Conservation (phyloP, 2,797 vertebrate genomes). For the Numenius phaeopus region DNA sequence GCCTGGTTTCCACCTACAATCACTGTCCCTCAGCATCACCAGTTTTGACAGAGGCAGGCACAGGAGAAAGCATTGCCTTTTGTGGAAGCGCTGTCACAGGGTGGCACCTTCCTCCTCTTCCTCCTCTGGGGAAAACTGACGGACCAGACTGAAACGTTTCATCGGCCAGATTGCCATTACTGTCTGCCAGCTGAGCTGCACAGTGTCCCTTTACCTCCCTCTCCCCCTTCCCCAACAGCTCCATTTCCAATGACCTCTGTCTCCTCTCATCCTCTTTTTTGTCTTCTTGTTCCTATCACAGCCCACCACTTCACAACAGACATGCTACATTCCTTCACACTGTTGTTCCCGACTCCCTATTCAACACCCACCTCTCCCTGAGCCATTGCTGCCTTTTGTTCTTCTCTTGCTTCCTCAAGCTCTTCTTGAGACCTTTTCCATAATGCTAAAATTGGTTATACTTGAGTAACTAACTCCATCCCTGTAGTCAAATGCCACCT, state of each 20-base stretch:
- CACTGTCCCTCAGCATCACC: not conserved
- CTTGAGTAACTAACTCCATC: not conserved
- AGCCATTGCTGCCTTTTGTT: not conserved
- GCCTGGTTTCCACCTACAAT: fast-evolving
- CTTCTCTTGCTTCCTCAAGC: not conserved
- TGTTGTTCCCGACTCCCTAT: not conserved
- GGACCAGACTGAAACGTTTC: not conserved
- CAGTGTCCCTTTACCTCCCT: not conserved
- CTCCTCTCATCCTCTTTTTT: not conserved
- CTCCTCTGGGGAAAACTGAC: not conserved
- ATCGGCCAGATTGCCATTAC: too few species aligned
- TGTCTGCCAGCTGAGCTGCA: not conserved
- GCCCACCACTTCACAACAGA: not conserved
- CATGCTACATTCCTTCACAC: not conserved
- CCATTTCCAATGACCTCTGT: not conserved
- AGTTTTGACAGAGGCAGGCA: not conserved
- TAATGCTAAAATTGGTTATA: not conserved
- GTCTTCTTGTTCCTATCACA: not conserved
- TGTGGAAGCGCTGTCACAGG: not conserved
- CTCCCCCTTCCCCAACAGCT: not conserved
- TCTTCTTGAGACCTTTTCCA: not conserved
- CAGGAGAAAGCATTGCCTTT: not conserved
- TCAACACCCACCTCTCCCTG: not conserved
- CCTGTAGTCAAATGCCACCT: not conserved
- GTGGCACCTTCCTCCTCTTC: not conserved